A percentile compares a stretch with the other conserved stretches of the same genome.
These are phyloP conservation scores for Nyctibius grandis DNA, from an alignment of 2,797 vertebrate genomes.

Conservation along the genomic window DNA sequence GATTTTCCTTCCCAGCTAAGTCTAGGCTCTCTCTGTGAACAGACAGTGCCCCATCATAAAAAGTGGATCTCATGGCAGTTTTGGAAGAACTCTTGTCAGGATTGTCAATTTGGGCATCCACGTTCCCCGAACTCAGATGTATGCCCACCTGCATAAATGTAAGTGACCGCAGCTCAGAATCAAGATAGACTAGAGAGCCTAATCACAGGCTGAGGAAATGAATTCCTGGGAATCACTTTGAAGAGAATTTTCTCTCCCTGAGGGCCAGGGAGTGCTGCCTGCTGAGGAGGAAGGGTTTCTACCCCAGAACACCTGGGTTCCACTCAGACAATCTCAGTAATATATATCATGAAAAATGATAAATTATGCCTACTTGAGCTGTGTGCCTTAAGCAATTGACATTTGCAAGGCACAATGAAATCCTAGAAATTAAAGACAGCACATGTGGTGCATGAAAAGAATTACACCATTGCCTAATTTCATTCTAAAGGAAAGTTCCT, in stretches of 20 bases:
- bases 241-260: not conserved
- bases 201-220: slow-evolving; percentile 19
- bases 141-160: not conserved
- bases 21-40: not conserved
- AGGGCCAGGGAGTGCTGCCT: not conserved
- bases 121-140: not conserved
- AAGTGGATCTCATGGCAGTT: not conserved
- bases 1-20: not conserved
- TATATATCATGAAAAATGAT: slow-evolving; percentile 9
- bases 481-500: not conserved
- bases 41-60: not conserved
- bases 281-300: not conserved
- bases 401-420: slow-evolving; percentile 26
- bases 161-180: not conserved
- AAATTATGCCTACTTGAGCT: slow-evolving; percentile 34
- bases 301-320: slow-evolving; percentile 42
- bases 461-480: not conserved
- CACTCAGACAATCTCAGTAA: not conserved
- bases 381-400: slow-evolving; percentile 36
- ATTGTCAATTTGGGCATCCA: not conserved
- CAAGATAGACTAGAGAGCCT: not conserved
- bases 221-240: slow-evolving; percentile 52
- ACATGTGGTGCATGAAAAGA: not conserved
- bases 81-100: not conserved
- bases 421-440: not conserved